Evolutionary conservation across 1,140 invertebrate species (phyloP).

Genomic region (Adoxophyes honmai): DNA sequence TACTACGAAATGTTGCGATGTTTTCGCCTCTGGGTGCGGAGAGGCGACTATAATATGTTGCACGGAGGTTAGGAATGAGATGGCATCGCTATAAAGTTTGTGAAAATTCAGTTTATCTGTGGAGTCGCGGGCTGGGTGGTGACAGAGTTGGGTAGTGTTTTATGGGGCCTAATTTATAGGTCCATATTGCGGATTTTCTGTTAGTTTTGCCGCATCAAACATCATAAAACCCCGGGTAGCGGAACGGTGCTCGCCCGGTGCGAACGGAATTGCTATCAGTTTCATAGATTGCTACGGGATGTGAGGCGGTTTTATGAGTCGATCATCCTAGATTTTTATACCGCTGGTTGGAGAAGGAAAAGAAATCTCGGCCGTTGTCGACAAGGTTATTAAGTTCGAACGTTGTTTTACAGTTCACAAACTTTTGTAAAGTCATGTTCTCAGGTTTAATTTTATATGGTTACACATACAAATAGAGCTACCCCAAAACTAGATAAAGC

Average conservation of each 20-base stretch:
- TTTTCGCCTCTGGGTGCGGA: too few species aligned
- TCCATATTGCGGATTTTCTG: background rate
- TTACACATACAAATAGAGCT: too few species aligned
- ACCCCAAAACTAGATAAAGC: too few species aligned
- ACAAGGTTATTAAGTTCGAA: too few species aligned
- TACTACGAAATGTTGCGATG: background rate
- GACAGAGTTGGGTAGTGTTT: background rate
- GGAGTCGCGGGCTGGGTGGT: background rate
- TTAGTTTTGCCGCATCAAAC: constrained; percentile 3
- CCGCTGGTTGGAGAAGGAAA: background rate
- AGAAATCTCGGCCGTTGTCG: background rate
- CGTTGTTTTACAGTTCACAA: too few species aligned
- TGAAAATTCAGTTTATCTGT: too few species aligned
- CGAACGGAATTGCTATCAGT: background rate
- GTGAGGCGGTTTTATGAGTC: background rate
- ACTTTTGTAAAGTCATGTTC: too few species aligned
- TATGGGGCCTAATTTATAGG: background rate
- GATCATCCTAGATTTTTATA: background rate
- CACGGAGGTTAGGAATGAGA: too few species aligned
- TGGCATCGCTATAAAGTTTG: too few species aligned
- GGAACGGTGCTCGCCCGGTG: background rate
- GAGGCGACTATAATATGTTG: too few species aligned
- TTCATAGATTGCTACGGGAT: background rate
- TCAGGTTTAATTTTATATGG: too few species aligned
- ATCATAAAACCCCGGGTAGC: background rate